Evolutionary conservation across 2,797 vertebrate species (phyloP), one percentile per base, ranked within the genome.

Genomic region (Balearica regulorum): DNA sequence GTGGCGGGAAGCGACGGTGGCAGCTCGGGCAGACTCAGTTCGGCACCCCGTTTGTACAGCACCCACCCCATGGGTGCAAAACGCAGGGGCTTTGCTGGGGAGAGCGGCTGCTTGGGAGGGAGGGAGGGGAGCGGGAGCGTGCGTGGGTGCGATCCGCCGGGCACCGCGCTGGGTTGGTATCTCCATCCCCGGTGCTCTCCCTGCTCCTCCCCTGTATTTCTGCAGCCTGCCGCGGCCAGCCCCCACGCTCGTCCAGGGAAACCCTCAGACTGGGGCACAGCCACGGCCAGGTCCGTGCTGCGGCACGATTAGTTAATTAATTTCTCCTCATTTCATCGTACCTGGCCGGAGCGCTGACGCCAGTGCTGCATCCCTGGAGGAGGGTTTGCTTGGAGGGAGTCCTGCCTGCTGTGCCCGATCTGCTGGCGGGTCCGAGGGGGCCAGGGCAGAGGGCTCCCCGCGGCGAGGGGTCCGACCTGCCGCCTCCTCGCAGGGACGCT

Each of bases 101-200:
- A 9, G n/a, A 49, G 65, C 13, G 7, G 70, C 79, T 53, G 71
- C 55, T 18, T 15, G 11, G 35, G n/a, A 54, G 31, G 31, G n/a
- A 54, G 31, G 31, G 57, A 41, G 24, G 5, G 37, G 9, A 54
- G 11, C 10, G 17, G 43, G 25, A 33, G 9, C 1, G 1, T 1
- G 5, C 6, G 44, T 54, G 3, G 4, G 39, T 1, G 26, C 0
- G 3, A 46, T 16, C 41, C 3, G 2, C 29, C 1, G 5, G 13
- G 46, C 22, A 8, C 35, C 9, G 20, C 6, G 7, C 39, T 8
- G 1, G 24, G 9, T 11, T 33, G 33, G 14, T 2, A 3, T 9
- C 13, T 3, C 16, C 65, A 5, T 3, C 83, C 29, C 54, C 26
- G 3, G 13, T 10, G 46, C 39, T 33, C 16, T n/a, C 29, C 65